Conservation (phyloP, 2,888 invertebrate genomes). For the Erebia palarica region DNA sequence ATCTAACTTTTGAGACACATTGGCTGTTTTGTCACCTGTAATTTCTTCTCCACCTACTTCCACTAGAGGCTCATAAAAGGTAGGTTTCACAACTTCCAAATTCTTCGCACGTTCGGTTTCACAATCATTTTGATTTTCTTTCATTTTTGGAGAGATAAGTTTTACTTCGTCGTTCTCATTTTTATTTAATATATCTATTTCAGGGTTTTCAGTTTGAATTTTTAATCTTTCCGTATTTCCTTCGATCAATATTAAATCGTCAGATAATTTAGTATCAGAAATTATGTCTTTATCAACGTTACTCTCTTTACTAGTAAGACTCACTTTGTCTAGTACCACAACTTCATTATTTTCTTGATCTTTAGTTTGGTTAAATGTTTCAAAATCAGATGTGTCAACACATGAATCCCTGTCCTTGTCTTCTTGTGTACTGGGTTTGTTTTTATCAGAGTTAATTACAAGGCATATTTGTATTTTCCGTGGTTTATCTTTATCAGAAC, state of each 20-base stretch:
- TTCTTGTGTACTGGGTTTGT: slow-evolving; percentile 28
- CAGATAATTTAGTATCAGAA: neutral
- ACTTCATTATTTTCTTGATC: neutral
- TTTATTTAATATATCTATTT: slow-evolving; percentile 9
- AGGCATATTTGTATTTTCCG: slow-evolving; percentile 69
- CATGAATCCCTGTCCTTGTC: slow-evolving; percentile 26
- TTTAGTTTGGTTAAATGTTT: slow-evolving; percentile 49
- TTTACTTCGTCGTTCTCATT: neutral
- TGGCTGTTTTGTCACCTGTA: neutral
- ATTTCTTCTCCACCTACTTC: neutral
- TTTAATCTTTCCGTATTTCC: neutral
- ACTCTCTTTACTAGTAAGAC: slow-evolving; percentile 26
- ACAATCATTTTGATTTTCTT: neutral
- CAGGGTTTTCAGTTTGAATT: neutral
- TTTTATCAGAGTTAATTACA: slow-evolving; percentile 59
- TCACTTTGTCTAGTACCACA: neutral
- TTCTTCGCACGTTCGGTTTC: slow-evolving; percentile 1
- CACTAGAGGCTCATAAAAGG: neutral
- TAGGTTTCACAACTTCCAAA: neutral
- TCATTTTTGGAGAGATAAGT: neutral
- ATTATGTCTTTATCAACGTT: slow-evolving; percentile 15
- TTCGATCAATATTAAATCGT: neutral
- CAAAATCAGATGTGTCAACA: slow-evolving; percentile 56
- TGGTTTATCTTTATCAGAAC: slow-evolving; percentile 49
- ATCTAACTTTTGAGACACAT: neutral